Conservation (phyloP, 92 coral and sea anemone genomes). For the Zoanthus sansibaricus region DNA sequence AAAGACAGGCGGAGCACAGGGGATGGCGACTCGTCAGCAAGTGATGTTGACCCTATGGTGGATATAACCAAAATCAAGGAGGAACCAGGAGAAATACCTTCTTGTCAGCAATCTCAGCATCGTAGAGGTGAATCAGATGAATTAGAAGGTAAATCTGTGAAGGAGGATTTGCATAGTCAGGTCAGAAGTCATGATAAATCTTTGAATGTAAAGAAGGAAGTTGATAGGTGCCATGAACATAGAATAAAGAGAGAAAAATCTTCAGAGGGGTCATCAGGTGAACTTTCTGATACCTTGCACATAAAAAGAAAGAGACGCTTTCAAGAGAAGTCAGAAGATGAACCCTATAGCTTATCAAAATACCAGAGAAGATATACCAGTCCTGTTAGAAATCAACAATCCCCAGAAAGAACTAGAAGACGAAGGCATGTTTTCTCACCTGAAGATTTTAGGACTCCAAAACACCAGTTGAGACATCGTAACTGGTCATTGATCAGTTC, state of each 20-base stretch:
- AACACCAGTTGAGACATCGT: constrained; percentile 35
- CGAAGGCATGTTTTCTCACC: constrained; percentile 33
- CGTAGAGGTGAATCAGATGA: not conserved
- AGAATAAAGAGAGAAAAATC: constrained; percentile 21
- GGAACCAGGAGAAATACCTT: constrained; percentile 1
- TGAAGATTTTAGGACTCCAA: constrained; percentile 30
- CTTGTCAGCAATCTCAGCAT: not conserved
- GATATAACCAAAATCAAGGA: constrained; percentile 8
- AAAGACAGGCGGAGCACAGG: constrained; percentile 45
- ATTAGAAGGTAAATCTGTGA: not conserved
- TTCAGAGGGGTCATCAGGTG: constrained; percentile 26
- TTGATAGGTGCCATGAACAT: not conserved
- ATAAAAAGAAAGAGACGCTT: constrained; percentile 18
- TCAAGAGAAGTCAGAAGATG: constrained; percentile 38
- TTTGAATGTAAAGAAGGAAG: not conserved
- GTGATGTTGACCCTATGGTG: not conserved
- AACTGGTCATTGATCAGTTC: constrained; percentile 47
- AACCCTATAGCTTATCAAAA: constrained; percentile 28
- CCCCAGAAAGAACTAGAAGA: not conserved
- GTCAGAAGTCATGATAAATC: not conserved
- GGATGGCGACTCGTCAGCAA: not conserved
- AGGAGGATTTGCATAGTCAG: not conserved
- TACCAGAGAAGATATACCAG: constrained; percentile 27
- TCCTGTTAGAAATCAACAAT: not conserved
- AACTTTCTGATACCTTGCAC: constrained; percentile 28